Percentiles rank a stretch among this genome's conserved stretches.
phyloP scores from a whole-genome alignment of 2,888 invertebrate genomes.

The Campoletis raptor region DNA sequence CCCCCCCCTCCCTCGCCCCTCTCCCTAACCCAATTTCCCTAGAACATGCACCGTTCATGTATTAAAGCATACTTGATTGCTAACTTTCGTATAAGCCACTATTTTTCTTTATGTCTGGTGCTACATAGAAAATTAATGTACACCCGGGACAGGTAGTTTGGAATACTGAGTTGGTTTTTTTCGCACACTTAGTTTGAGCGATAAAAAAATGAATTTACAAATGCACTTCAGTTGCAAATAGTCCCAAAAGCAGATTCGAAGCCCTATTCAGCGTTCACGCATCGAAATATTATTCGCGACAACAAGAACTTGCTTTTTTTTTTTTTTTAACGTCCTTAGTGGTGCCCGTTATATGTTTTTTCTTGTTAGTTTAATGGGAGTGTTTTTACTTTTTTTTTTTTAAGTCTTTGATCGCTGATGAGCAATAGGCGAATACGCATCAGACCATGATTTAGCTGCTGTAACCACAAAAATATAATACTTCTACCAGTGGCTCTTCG shows the following conservation, averaged over 20 bases:
- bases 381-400: background rate
- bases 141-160: background rate
- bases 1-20: too few species aligned
- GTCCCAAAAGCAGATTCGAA: background rate
- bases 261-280: background rate
- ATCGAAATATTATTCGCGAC: background rate
- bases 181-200: background rate
- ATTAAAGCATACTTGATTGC: constrained; percentile 54
- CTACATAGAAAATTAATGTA: constrained; percentile 16
- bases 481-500: background rate
- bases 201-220: background rate
- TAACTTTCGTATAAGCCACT: constrained; percentile 12
- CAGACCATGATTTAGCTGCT: background rate
- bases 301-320: background rate
- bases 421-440: too few species aligned
- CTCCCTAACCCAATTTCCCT: constrained; percentile 65
- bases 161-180: background rate
- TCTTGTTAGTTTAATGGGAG: background rate
- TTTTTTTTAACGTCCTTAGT: background rate
- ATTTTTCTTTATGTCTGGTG: constrained; percentile 29
- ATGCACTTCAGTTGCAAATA: background rate
- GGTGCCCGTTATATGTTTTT: background rate
- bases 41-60: constrained; percentile 52
- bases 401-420: too few species aligned
- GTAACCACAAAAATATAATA: background rate